Evolutionary conservation across 2,888 invertebrate genomes (phyloP).

Genomic region (Syrista parreyssii): DNA sequence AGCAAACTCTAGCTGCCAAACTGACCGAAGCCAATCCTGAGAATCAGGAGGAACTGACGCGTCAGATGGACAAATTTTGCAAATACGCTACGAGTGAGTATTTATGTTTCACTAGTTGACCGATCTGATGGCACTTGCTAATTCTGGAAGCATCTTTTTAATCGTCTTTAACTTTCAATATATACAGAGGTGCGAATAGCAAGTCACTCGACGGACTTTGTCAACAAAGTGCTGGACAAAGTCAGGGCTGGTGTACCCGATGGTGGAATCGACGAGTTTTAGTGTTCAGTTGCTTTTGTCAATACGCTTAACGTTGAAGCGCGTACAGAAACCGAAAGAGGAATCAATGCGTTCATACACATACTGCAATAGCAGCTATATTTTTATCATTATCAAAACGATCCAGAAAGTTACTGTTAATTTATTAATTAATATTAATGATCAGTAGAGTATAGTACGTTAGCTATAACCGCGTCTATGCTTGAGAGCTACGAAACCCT

Average conservation of each 20-base stretch:
- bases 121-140: neutral
- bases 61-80: conserved; percentile 77
- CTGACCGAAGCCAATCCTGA: conserved; percentile 71
- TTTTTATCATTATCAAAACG: conserved; percentile 34
- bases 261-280: conserved; percentile 82
- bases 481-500: conserved; percentile 36
- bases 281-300: conserved; percentile 48
- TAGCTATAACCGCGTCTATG: conserved; percentile 40
- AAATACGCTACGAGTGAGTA: conserved; percentile 79
- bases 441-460: conserved; percentile 38
- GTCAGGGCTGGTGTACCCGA: conserved; percentile 82
- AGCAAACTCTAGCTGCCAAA: conserved; percentile 79
- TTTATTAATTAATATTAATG: conserved; percentile 49
- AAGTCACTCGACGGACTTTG: conserved; percentile 92
- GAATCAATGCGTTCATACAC: conserved; percentile 33
- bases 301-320: conserved; percentile 18
- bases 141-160: neutral
- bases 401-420: conserved; percentile 41
- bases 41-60: conserved; percentile 74
- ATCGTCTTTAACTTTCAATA: conserved; percentile 10
- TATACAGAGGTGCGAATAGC: conserved; percentile 86
- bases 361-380: conserved; percentile 36
- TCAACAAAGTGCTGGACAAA: conserved; percentile 90
- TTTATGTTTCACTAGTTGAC: neutral
- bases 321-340: conserved; percentile 39